Base-by-base conservation (phyloP, 2,888 invertebrate species). In the Xylota segnis region DNA sequence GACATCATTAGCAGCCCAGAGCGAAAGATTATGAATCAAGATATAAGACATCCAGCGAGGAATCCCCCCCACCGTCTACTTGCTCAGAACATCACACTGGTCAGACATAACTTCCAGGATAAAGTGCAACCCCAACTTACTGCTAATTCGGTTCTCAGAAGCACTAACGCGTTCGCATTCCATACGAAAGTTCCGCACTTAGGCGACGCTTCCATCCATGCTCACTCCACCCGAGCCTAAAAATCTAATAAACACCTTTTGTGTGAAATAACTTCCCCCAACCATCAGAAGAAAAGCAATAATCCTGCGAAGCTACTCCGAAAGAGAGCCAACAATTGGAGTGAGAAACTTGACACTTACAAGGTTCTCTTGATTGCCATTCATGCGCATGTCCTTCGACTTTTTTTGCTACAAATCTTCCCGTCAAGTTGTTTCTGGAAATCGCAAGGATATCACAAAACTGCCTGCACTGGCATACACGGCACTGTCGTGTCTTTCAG, bases 241-340 rank as follows among this genome's bases (percentile, higher is more conserved):
- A 52, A 72, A 72, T 61, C 72, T 16, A 50, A 72, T 52, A 59
- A 72, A 61, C 77, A 61, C 52, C 52, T 74, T 63, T 63, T 29
- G 40, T n/a, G 47, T 52, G n/a, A 52, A 43, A 54, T 43, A 37
- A 27, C 61, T 37, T 50, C 29, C 59, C 16, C 23, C 52, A 52
- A 6, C 40, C 54, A 23, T 14, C 50, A 6, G n/a, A n/a, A 50
- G 6, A 37, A 47, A 66, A 37, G 65, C 58, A 56, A 37, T 43
- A 43, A 43, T 45, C 32, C 7, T n/a, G 5, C 16, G 27, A 52
- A 50, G 70, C 59, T 32, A 74, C 77, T 78, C 68, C 78, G 83
- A 83, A 83, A 74, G 78, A 78, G 72, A 18, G 32, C 10, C 18
- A 29, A 18, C 29, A 56, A 66, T n/a, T 52, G 18, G 52, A 10